phyloP scores from a whole-genome alignment of 92 coral and sea anemone genomes.

The Nematostella vectensis region DNA sequence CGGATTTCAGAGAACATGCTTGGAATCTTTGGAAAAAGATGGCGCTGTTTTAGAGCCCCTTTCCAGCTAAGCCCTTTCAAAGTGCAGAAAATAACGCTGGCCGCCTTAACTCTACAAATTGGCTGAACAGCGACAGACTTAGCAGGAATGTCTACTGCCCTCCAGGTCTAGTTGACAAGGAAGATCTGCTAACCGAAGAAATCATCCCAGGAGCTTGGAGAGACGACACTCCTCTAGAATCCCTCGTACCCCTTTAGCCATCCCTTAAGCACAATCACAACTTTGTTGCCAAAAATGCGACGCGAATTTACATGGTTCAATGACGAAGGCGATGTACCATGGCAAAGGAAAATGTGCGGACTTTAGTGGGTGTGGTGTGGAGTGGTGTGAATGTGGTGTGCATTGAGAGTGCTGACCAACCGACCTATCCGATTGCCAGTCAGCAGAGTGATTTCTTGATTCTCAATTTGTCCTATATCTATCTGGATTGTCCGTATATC shows the following conservation, averaged over 20 bases:
- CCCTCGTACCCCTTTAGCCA: conserved; percentile 17
- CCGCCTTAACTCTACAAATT: conserved; percentile 30
- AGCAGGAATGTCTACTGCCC: conserved; percentile 28
- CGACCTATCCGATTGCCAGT: too few species aligned
- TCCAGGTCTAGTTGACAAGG: conserved; percentile 15
- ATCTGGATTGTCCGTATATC: too few species aligned
- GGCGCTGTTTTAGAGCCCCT: conserved; percentile 31
- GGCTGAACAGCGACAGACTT: conserved; percentile 26
- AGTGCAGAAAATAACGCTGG: conserved; percentile 22
- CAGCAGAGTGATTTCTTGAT: too few species aligned
- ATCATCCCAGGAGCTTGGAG: conserved; percentile 37
- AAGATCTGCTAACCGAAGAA: conserved; percentile 23
- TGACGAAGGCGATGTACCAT: conserved; percentile 32
- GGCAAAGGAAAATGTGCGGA: conserved; percentile 43
- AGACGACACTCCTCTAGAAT: conserved; percentile 30
- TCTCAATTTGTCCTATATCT: conserved; percentile 7
- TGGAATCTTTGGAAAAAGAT: conserved; percentile 26
- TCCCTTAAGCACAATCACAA: conserved; percentile 10
- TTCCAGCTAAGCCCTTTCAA: conserved; percentile 24
- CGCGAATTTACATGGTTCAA: conserved; percentile 35
- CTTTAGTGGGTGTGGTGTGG: too few species aligned
- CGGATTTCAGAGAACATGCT: conserved; percentile 35
- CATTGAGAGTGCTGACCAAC: too few species aligned
- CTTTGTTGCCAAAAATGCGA: conserved; percentile 36
- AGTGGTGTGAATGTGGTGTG: too few species aligned